phyloP scores from a whole-genome alignment of 2,797 vertebrate genomes.

The Tamandua tetradactyla region DNA sequence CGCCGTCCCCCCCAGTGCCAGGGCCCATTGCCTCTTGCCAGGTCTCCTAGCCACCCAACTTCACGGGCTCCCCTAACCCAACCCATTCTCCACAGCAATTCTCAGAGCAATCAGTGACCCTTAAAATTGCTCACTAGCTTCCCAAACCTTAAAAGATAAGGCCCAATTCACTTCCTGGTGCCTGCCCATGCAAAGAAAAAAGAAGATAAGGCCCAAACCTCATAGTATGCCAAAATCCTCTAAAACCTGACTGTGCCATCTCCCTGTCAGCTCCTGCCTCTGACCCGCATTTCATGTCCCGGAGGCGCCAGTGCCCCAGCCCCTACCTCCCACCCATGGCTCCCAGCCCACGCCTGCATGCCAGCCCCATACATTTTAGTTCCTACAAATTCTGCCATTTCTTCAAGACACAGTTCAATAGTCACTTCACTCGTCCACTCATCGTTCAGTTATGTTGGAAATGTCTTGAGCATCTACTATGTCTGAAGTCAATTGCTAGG shows the following conservation, averaged over 20 bases:
- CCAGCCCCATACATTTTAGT: neutral
- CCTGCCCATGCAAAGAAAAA: too few relatives aligned
- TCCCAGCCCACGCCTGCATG: neutral
- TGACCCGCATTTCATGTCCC: neutral
- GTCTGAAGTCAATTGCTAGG: neutral
- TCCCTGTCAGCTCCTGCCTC: neutral
- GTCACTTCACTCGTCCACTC: neutral
- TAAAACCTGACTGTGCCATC: neutral
- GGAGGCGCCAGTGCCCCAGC: accelerated
- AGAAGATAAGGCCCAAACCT: neutral
- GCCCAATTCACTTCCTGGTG: too few relatives aligned
- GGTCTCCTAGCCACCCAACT: too few relatives aligned
- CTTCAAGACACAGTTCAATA: neutral
- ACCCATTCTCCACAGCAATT: neutral
- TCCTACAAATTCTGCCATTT: neutral
- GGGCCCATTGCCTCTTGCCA: too few relatives aligned
- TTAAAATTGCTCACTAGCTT: neutral
- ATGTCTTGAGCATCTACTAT: too few relatives aligned
- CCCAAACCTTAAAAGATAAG: neutral
- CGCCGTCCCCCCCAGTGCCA: too few relatives aligned
- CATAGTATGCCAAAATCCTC: neutral
- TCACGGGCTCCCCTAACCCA: neutral
- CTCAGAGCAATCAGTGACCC: neutral
- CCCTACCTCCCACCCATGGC: neutral
- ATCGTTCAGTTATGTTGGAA: neutral